Base-by-base conservation (phyloP, 2,888 invertebrate genomes). In the Trilocha varians region DNA sequence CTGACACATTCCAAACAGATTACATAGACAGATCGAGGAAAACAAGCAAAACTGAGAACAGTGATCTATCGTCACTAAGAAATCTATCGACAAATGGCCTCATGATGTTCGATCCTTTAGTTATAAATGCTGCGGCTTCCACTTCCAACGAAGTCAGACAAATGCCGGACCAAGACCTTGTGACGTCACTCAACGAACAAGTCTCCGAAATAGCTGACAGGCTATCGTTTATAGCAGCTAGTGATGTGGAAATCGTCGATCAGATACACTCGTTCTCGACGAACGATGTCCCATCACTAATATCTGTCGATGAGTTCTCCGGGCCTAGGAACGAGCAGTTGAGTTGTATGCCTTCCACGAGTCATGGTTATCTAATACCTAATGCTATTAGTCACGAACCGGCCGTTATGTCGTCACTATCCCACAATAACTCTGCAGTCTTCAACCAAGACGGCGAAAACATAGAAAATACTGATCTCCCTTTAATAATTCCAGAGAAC, bases 301-400 rank as follows among this genome's bases (percentile, higher is more conserved):
- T 84, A 49, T 58, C 79, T 2, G 66, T 66, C 0, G 76, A 79
- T 3, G 65, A 70, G 0, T 71, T 70, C 37, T 45, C 56, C 0
- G 73, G 73, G 2, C 72, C 78, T 0, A 76, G 79, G 40, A 84
- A 76, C 35, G 85, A 84, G 45, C 79, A 79, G 38, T 47, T 80
- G 9, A 79, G 84, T 13, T 87, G 86, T 51, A 78, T 89, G 60
- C 88, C 90, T 3, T 90, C 91, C 0, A 91, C 90, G 1, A 87
- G 87, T 53, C 90, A 91, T 48, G 89, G 88, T 15, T 90, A 89
- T 65, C 66, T 90, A 37, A 87, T 91, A 62, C 89, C 91, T 6
- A 89, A 88, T 50, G 88, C 88, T 0, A 88, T 89, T 37, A 87
- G 87, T 37, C 88, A 88, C 48, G 88, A 89, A 48, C 85, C 86